These are phyloP conservation scores for Coendou prehensilis DNA, from an alignment of 2,797 vertebrate genomes.

Conservation along the genomic window DNA sequence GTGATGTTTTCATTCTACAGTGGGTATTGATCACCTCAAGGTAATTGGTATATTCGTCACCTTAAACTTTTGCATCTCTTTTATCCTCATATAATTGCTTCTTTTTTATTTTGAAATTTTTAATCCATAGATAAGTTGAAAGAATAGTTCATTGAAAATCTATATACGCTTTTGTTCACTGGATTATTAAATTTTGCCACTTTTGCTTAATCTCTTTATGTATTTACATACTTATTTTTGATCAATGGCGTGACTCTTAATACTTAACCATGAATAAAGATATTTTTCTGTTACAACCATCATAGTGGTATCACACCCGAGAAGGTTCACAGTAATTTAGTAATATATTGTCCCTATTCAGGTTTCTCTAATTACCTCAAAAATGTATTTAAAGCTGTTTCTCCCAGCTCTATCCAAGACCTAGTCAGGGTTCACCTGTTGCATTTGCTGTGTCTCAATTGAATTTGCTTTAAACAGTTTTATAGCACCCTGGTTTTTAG, in stretches of 20 bases:
- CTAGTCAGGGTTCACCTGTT: not conserved
- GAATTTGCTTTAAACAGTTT: conserved; percentile 50
- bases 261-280: not conserved
- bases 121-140: conserved; percentile 9
- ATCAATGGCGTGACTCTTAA: not conserved
- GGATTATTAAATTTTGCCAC: conserved; percentile 37
- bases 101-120: conserved; percentile 64
- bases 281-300: not conserved
- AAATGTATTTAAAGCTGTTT: conserved; percentile 57
- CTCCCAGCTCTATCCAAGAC: not conserved
- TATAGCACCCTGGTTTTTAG: conserved; percentile 17
- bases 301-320: not conserved
- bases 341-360: not conserved
- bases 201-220: not conserved
- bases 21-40: not conserved
- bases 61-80: not conserved
- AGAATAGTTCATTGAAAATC: conserved; percentile 28
- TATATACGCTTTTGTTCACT: not conserved
- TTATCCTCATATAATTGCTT: not conserved
- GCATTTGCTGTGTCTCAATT: not conserved
- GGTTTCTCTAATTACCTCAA: not conserved
- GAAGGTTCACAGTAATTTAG: conserved; percentile 22
- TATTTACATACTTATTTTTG: conserved; percentile 48
- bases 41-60: not conserved
- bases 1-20: not conserved